Evolutionary conservation across 2,797 vertebrate genomes (phyloP).

Genomic region (Channallabes apus): DNA sequence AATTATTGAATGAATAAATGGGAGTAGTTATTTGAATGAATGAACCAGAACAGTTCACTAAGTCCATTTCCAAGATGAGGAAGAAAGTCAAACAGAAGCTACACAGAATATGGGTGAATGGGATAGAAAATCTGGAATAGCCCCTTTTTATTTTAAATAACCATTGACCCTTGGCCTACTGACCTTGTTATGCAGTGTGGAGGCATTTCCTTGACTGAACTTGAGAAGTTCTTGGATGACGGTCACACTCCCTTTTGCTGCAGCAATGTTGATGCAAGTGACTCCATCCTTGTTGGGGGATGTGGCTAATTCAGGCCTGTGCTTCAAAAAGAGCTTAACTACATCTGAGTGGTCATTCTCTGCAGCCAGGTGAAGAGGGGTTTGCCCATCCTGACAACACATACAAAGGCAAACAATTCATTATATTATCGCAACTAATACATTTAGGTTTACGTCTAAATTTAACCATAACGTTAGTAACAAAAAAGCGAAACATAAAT

Average conservation of each 20-base stretch:
- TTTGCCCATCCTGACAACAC: slow-evolving; percentile 61
- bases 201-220: slow-evolving; percentile 58
- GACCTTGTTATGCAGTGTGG: slow-evolving; percentile 64
- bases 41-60: background rate
- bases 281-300: slow-evolving; percentile 61
- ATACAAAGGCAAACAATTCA: background rate
- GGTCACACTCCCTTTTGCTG: slow-evolving; percentile 65
- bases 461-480: background rate
- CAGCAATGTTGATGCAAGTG: slow-evolving; percentile 67
- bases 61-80: background rate
- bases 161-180: slow-evolving; percentile 7
- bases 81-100: background rate
- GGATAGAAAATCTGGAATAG: background rate
- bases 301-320: slow-evolving; percentile 59
- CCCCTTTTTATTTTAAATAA: background rate
- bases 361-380: slow-evolving; percentile 66
- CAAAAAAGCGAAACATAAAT: background rate
- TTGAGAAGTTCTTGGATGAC: slow-evolving; percentile 66
- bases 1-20: no score
- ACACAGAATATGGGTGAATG: background rate
- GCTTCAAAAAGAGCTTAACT: slow-evolving; percentile 66
- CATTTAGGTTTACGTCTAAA: background rate
- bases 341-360: slow-evolving; percentile 68
- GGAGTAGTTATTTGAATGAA: background rate
- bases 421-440: background rate